Evolutionary conservation across 2,888 invertebrate species (phyloP), one percentile per base, ranked within the genome.

Genomic region (Coenonympha glycerion): DNA sequence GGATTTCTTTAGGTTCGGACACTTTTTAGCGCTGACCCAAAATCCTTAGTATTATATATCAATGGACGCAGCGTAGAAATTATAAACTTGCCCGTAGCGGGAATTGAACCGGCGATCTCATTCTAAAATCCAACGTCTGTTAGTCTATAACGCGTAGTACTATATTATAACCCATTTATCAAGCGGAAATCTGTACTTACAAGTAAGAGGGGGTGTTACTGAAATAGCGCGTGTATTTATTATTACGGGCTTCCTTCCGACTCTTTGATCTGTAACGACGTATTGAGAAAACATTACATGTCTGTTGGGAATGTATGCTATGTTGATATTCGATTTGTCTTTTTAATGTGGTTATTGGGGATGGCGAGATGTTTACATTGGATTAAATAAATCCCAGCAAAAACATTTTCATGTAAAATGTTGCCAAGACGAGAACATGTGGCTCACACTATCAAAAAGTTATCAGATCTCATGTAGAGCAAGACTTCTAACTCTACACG

Each of bases 211-310:
- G 60, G 57, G 47, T 53, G 56, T 57, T 54, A 53, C 60, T 63
- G 64, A 63, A 64, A 65, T 65, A 65, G 60, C 58, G n/a, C 50
- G 21, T 52, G 6, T 59, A 64, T 65, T 63, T 65, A 65, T 65
- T 62, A 56, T 39, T 24, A 8, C 37, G 37, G 36, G 57, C 59
- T 63, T 64, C 65, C 65, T 62, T 59, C 59, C 62, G 53, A 42
- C 41, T 55, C 62, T 65, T 66, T 64, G 65, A 65, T 65, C 57
- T 46, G 46, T 46, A 37, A 46, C 46, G 46, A 46, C 28, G 36
- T 36, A 46, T 46, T 46, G 46, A 46, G 37, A 37, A 46, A 46
- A 46, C 46, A 46, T 46, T 19, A 37, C 36, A 28, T 13, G 37
- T 36, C 34, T 34, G 45, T 45, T 13, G 19, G 31, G 8, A 21